Evolutionary conservation across 2,797 vertebrate species (phyloP).

Genomic region (Menidia menidia): DNA sequence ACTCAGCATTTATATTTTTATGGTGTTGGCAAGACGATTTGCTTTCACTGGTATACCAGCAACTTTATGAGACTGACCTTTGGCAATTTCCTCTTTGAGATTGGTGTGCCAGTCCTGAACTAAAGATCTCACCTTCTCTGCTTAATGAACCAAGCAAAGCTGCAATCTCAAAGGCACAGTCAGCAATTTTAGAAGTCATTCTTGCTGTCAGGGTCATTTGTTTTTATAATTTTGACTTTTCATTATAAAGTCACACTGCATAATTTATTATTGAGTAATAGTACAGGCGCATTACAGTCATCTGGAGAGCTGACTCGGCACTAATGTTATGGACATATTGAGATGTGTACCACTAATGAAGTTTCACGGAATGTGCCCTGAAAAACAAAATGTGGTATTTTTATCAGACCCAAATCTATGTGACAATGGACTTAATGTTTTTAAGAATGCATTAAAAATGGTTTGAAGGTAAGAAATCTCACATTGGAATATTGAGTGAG

Average conservation of each 20-base stretch:
- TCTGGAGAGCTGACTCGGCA: constrained; percentile 3
- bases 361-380: neutral
- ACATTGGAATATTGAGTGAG: neutral
- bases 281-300: constrained; percentile 18
- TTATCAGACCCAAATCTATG: neutral
- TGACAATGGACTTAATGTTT: neutral
- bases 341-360: neutral
- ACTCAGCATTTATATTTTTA: constrained; percentile 37
- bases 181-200: constrained; percentile 74
- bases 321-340: neutral
- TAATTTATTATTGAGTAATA: constrained; percentile 37
- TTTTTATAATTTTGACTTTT: constrained; percentile 72
- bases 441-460: constrained; percentile 3
- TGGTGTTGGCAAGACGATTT: constrained; percentile 35
- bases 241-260: constrained; percentile 30
- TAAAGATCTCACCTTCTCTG: constrained; percentile 72
- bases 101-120: constrained; percentile 56
- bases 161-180: constrained; percentile 44
- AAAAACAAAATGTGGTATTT: neutral
- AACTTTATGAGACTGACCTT: constrained; percentile 73
- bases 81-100: constrained; percentile 61
- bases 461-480: neutral
- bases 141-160: constrained; percentile 73
- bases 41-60: constrained; percentile 25
- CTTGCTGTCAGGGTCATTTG: constrained; percentile 65